A percentile compares a stretch with the other conserved stretches of the same genome.
Evolutionary conservation across 2,888 invertebrate species (phyloP).

Genomic region (Drosophila acutilabella): DNA sequence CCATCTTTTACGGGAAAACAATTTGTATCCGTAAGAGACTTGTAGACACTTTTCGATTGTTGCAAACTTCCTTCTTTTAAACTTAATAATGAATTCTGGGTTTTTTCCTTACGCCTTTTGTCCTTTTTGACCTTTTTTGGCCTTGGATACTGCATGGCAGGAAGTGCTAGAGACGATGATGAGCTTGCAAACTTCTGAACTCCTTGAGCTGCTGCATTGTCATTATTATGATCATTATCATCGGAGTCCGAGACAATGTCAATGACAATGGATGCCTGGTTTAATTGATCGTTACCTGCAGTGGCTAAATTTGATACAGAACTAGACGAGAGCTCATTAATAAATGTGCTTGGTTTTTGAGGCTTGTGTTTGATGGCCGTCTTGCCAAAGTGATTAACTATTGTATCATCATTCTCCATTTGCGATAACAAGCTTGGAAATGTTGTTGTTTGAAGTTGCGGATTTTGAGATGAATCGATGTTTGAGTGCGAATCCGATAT

Average conservation of each 20-base stretch:
- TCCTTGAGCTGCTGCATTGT: conserved; percentile 28
- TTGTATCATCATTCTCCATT: conserved; percentile 35
- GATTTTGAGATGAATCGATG: conserved; percentile 28
- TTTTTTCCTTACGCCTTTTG: conserved; percentile 68
- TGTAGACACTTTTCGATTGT: conserved; percentile 19
- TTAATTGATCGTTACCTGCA: conserved; percentile 32
- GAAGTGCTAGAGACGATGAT: conserved; percentile 14
- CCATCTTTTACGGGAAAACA: conserved; percentile 57
- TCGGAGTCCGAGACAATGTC: conserved; percentile 83
- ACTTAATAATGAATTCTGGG: conserved; percentile 2
- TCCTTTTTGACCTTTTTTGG: conserved; percentile 74
- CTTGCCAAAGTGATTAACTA: conserved; percentile 14
- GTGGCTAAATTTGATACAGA: conserved; percentile 50
- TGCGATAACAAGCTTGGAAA: conserved; percentile 51
- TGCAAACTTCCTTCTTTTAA: not conserved
- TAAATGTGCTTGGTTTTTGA: conserved; percentile 39
- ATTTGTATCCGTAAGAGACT: conserved; percentile 41
- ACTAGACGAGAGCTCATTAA: conserved; percentile 68
- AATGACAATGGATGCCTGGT: conserved; percentile 73
- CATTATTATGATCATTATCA: conserved; percentile 71
- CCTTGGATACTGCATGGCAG: conserved; percentile 18
- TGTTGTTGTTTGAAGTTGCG: conserved; percentile 27
- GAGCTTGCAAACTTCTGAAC: conserved; percentile 15
- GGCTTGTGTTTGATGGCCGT: conserved; percentile 6
- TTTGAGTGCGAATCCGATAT: conserved; percentile 35